A percentile compares a stretch with the other conserved stretches of the same genome.
Evolutionary conservation across 2,888 invertebrate species (phyloP).

Genomic region (Microplitis manilae): DNA sequence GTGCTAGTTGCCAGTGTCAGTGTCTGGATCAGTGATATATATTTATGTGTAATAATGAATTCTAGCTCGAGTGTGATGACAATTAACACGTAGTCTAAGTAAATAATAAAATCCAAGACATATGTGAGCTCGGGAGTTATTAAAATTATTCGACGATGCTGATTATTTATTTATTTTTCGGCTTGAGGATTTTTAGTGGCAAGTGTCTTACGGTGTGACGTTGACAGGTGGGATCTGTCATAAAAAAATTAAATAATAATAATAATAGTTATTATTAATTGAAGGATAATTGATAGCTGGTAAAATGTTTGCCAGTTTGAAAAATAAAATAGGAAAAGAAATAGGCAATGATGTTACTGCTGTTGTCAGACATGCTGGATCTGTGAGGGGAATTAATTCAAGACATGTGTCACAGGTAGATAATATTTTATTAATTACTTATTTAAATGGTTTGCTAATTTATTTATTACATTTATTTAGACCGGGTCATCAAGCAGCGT

Average conservation of each 20-base stretch:
- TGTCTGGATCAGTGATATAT: neutral
- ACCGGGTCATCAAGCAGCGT: slow-evolving; percentile 70
- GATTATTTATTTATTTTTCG: neutral
- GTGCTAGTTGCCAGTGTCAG: slow-evolving; percentile 1
- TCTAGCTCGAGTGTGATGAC: neutral
- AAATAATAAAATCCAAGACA: neutral
- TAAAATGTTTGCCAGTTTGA: slow-evolving; percentile 87
- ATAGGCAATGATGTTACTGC: slow-evolving; percentile 85
- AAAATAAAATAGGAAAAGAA: slow-evolving; percentile 92
- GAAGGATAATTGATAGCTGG: slow-evolving; percentile 21
- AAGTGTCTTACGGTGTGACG: slow-evolving; percentile 34
- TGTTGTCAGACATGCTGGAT: slow-evolving; percentile 66
- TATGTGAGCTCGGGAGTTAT: neutral
- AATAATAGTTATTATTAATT: neutral
- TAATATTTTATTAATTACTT: slow-evolving; percentile 20
- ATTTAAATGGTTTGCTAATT: neutral
- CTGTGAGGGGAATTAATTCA: slow-evolving; percentile 63
- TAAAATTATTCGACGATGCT: neutral
- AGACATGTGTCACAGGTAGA: slow-evolving; percentile 67
- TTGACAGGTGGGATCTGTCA: slow-evolving; percentile 50
- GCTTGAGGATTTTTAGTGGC: too few relatives aligned
- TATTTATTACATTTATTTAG: slow-evolving; percentile 49
- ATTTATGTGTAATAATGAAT: neutral
- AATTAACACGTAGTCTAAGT: neutral
- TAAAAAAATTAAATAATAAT: neutral